Base-by-base conservation (phyloP, 2,888 invertebrate species). In the Baronia brevicornis region DNA sequence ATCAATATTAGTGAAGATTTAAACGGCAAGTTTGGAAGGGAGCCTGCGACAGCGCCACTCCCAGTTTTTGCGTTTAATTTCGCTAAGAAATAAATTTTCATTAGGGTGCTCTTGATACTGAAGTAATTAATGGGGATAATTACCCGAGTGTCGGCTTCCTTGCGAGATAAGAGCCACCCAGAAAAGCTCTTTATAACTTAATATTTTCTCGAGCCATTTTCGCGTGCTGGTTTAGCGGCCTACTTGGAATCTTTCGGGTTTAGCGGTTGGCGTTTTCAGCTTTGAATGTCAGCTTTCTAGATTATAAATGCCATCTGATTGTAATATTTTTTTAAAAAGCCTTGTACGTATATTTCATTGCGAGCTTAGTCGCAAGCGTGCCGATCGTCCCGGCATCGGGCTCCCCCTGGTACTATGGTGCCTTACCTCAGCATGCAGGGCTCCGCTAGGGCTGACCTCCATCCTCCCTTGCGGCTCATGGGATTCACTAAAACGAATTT, bases 61-160 rank as follows among this genome's bases (percentile, higher is more conserved):
- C 55, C 58, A 44, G 44, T 52, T 34, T 34, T 34, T 34, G 28
- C 26, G 47, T 61, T 67, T 67, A 71, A 74, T 73, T 73, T 63
- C 38, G 56, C 51, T 48, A 55, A 46, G 52, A 63, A 69, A 77
- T 78, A 77, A 74, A 78, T 78, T 77, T 77, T 65, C 73, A 78
- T 79, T 77, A 74, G 62, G 58, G 41, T 37, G 48, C 43, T 50
- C 52, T 60, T 60, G 73, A 75, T 74, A 74, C 54, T 47, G 49
- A 18, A 21, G 56, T 72, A 68, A 78, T 73, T 66, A 79, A 79
- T 77, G 74, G 54, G 35, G 36, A 56, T 67, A 71, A 74, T 77
- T 77, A 73, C 58, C 54, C 53, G 25, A 29, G 33, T 10, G 7
- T 22, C 26, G 47, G 44, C 50, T 39, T 43, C 42, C 35, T 37